These are phyloP conservation scores for Scaptomyza pallida DNA, from an alignment of 1,140 invertebrate species.

Conservation along the genomic window DNA sequence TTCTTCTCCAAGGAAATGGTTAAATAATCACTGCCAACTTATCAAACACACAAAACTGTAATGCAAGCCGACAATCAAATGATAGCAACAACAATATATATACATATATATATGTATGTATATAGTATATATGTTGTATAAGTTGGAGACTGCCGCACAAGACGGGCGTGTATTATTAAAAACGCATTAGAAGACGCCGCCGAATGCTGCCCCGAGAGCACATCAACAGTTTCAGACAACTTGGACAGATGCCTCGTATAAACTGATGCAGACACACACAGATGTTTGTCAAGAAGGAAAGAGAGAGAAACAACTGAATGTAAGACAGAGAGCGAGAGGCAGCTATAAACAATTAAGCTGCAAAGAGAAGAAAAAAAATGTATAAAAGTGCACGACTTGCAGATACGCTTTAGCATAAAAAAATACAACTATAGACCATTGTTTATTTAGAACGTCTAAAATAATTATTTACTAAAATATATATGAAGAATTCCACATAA, in stretches of 20 bases:
- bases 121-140: constrained; percentile 7
- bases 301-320: not conserved
- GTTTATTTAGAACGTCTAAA: not conserved
- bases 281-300: not conserved
- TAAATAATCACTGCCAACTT: constrained; percentile 82
- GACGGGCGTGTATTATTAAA: constrained; percentile 83
- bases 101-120: not conserved
- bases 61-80: constrained; percentile 60
- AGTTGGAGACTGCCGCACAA: constrained; percentile 35
- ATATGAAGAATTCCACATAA: too few relatives aligned
- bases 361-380: constrained; percentile 50
- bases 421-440: too few relatives aligned
- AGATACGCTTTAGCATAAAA: constrained; percentile 8
- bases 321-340: constrained; percentile 28
- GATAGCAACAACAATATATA: not conserved
- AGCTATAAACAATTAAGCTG: constrained; percentile 70
- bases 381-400: not conserved
- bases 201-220: constrained; percentile 33
- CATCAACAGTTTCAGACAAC: constrained; percentile 30
- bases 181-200: constrained; percentile 81
- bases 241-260: constrained; percentile 58
- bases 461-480: too few relatives aligned
- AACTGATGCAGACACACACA: constrained; percentile 49
- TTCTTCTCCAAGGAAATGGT: constrained; percentile 69
- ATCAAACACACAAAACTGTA: constrained; percentile 73